Evolutionary conservation across 2,113 vertebrate genomes (phyloP).

Genomic region (Saccopteryx leptura): DNA sequence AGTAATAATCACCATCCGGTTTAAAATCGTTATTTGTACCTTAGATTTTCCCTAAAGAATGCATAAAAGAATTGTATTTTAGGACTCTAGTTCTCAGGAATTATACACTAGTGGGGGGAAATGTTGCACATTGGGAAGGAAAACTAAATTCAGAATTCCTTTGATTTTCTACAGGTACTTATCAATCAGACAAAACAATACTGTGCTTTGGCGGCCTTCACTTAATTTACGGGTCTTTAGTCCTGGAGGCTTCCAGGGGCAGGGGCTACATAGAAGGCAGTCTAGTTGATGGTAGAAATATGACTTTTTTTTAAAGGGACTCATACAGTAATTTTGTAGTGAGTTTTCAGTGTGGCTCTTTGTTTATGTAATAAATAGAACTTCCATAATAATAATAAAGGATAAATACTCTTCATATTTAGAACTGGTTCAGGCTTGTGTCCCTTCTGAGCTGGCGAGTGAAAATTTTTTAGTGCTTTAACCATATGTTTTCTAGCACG

Average conservation of each 20-base stretch:
- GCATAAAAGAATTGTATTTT: constrained; percentile 26
- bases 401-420: not conserved
- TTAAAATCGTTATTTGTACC: constrained; percentile 47
- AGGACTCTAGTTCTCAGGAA: not conserved
- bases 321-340: not conserved
- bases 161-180: constrained; percentile 26
- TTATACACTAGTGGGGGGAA: not conserved
- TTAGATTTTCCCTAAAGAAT: constrained; percentile 23
- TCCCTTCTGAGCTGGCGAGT: not conserved
- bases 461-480: not conserved
- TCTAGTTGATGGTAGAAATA: not conserved
- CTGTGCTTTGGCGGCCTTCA: not conserved
- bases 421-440: not conserved
- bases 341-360: not conserved
- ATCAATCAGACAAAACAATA: not conserved
- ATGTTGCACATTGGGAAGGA: not conserved
- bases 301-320: not conserved
- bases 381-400: constrained; percentile 15
- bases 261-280: not conserved
- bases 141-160: constrained; percentile 40
- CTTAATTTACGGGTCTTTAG: constrained; percentile 1
- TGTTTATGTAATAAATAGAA: not conserved
- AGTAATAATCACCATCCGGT: not conserved
- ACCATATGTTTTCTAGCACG: not conserved
- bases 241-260: not conserved